A percentile compares a stretch with the other conserved stretches of the same genome.
These are phyloP conservation scores for Cyphomyrmex costatus DNA, from an alignment of 1,140 invertebrate genomes.

Conservation along the genomic window DNA sequence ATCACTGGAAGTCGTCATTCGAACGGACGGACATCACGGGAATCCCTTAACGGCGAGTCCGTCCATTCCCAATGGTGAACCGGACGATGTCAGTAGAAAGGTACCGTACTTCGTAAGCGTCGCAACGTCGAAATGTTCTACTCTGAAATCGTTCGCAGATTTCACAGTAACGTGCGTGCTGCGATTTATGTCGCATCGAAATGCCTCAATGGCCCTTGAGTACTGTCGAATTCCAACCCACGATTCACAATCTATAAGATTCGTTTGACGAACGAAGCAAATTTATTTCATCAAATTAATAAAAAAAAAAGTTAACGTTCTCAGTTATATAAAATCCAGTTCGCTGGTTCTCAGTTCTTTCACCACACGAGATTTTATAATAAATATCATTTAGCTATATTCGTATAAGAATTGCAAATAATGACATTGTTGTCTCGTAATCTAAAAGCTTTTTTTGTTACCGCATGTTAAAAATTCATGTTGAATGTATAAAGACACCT, in stretches of 20 bases:
- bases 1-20: conserved; percentile 81
- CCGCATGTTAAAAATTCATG: not conserved
- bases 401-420: not conserved
- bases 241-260: not conserved
- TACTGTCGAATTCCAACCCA: not conserved
- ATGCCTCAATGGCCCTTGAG: conserved; percentile 1
- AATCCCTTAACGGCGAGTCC: conserved; percentile 78
- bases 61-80: conserved; percentile 73
- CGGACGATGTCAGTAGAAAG: conserved; percentile 66
- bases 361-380: not conserved
- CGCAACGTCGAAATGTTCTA: conserved; percentile 36
- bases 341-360: too few relatives aligned
- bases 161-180: conserved; percentile 45
- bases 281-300: conserved; percentile 5
- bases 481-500: not conserved
- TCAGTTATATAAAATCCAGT: not conserved
- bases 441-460: not conserved
- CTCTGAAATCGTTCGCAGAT: conserved; percentile 36
- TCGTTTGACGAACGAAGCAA: not conserved
- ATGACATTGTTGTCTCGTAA: not conserved
- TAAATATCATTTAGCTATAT: conserved; percentile 9
- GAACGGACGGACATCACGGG: conserved; percentile 77
- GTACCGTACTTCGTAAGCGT: conserved; percentile 60
- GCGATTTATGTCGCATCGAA: conserved; percentile 54
- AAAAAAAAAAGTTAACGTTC: not conserved